Evolutionary conservation across 2,113 vertebrate species (phyloP).

Genomic region (Vidua chalybeata): DNA sequence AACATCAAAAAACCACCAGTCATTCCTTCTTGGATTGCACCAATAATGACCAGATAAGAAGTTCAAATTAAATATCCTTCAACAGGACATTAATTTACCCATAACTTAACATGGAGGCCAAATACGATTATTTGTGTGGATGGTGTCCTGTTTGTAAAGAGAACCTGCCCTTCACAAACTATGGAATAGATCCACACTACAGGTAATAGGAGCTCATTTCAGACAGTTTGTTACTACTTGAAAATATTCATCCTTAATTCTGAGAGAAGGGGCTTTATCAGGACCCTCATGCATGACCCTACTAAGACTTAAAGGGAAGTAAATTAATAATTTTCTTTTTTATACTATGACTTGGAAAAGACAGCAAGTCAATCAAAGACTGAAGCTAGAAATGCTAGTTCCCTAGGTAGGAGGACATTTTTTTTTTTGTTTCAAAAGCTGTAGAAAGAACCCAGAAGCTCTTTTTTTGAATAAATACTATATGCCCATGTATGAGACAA

Average conservation of each 20-base stretch:
- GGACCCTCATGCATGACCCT: background rate
- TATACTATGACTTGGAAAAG: background rate
- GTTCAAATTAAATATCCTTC: background rate
- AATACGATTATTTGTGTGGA: background rate
- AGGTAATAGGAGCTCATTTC: background rate
- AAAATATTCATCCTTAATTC: background rate
- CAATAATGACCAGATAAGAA: background rate
- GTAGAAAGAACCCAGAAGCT: background rate
- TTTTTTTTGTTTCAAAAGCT: background rate
- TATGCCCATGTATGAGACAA: background rate
- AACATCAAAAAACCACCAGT: background rate
- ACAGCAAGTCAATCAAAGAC: background rate
- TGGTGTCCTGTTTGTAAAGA: background rate
- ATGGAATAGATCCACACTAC: background rate
- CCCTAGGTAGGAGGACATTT: background rate
- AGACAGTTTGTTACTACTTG: background rate
- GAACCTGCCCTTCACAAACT: background rate
- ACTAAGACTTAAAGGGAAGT: background rate
- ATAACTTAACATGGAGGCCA: background rate
- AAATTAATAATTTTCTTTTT: background rate
- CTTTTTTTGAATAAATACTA: background rate
- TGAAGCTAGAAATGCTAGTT: background rate
- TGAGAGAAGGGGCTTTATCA: background rate
- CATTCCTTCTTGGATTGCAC: background rate
- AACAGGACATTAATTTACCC: background rate